Conservation (phyloP, 2,113 vertebrate genomes). For the Desmodus rotundus region DNA sequence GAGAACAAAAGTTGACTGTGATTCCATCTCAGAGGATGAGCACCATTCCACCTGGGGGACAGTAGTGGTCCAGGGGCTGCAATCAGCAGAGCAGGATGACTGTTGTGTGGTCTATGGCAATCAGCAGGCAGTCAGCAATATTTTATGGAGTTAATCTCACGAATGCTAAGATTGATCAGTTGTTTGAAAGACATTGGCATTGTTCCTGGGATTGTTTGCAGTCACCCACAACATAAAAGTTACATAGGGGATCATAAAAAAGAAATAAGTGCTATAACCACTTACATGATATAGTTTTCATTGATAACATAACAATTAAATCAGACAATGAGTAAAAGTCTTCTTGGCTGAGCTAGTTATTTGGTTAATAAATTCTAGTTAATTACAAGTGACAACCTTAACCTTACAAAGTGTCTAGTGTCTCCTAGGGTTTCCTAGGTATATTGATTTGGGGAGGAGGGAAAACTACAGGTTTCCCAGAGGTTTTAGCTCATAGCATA, state of each 20-base stretch:
- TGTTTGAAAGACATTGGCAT: background rate
- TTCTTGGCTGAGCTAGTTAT: background rate
- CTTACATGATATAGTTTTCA: background rate
- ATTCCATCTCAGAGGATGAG: background rate
- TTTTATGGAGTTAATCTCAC: background rate
- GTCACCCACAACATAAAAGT: background rate
- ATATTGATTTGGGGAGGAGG: background rate
- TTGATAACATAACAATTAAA: background rate
- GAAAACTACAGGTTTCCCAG: background rate
- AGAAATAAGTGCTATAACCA: background rate
- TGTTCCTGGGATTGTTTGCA: background rate
- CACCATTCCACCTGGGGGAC: background rate
- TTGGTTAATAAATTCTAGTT: background rate
- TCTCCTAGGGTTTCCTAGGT: background rate
- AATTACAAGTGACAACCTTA: background rate
- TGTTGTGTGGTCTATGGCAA: background rate
- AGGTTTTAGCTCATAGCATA: background rate
- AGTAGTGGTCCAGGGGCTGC: background rate
- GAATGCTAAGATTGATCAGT: background rate
- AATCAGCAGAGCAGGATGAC: background rate
- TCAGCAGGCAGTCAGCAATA: background rate
- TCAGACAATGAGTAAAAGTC: background rate
- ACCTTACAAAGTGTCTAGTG: background rate
- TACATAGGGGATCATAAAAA: background rate
- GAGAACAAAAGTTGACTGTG: background rate